Conservation (phyloP, 2,888 invertebrate genomes). For the Drosophila demipolita region DNA sequence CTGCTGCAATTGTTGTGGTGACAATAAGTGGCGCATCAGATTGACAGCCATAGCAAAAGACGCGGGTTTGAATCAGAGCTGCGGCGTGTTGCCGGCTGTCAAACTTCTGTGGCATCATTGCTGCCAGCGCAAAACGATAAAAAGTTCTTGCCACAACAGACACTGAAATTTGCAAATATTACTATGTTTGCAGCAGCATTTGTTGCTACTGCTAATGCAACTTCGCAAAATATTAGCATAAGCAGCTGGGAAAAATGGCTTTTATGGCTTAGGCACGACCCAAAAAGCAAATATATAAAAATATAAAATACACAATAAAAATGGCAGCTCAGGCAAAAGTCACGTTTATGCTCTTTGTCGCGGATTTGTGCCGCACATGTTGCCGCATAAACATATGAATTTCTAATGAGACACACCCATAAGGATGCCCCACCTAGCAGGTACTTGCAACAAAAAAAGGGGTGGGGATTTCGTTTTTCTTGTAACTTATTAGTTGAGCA, state of each 20-base stretch:
- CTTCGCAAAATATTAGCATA: constrained; percentile 52
- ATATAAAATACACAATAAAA: not conserved
- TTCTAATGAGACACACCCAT: constrained; percentile 52
- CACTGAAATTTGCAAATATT: constrained; percentile 59
- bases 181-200: constrained; percentile 10
- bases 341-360: constrained; percentile 52
- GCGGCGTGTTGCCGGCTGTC: constrained; percentile 12
- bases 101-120: constrained; percentile 53
- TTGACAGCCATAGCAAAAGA: constrained; percentile 27
- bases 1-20: constrained; percentile 19
- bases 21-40: constrained; percentile 69
- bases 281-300: not conserved
- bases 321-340: constrained; percentile 41
- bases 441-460: not conserved
- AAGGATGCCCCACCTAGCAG: constrained; percentile 15
- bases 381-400: constrained; percentile 73
- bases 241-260: constrained; percentile 22
- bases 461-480: constrained; percentile 33
- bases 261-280: constrained; percentile 43
- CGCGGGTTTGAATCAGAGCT: constrained; percentile 10
- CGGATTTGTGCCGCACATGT: constrained; percentile 56
- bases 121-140: constrained; percentile 34
- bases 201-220: constrained; percentile 45
- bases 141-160: constrained; percentile 23
- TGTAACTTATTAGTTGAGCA: constrained; percentile 71